Evolutionary conservation across 2,888 invertebrate species (phyloP), one percentile per base, ranked within the genome.

Genomic region (Philhelius pedissequus): DNA sequence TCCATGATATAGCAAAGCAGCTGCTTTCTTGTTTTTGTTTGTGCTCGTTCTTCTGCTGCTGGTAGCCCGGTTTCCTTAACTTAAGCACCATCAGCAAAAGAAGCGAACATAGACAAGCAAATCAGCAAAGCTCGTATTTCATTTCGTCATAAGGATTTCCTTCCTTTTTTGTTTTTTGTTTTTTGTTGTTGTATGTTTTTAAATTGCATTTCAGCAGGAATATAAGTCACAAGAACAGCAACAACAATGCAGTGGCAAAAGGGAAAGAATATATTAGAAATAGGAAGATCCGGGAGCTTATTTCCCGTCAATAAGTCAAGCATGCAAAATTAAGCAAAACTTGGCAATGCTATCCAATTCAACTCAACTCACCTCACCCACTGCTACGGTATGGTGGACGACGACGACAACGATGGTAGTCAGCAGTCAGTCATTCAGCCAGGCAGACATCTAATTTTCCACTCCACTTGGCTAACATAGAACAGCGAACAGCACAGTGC

Each of bases 261-360:
- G 50, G 11, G 18, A 35, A 52, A 50, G 71, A 64, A 52, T 70
- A 71, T 58, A 70, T 25, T 56, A 74, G 64, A 73, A n/a, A 64
- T 78, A 79, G 79, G 64, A 58, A 83, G 70, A 83, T 79, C 79
- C 70, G 70, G 79, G 64, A 79, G 83, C 83, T 83, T 83, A 79
- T 66, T 83, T 83, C 74, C 78, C 83, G 79, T 70, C 79, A 83
- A 83, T 83, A 83, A 83, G 83, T 83, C 83, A 79, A 79, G 83
- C 83, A 83, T 83, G 79, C 74, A 83, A 79, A 79, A 83, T 79
- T 83, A 83, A 83, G 83, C 79, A 83, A 64, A 74, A 66, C 69
- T 79, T 58, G 69, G 35, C 64, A 69, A 38, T 77, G 58, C 50
- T n/a, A n/a, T n/a, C n/a, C n/a, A n/a, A n/a, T n/a, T n/a, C n/a